Percentiles rank a stretch among this genome's conserved stretches.
Evolutionary conservation across 2,113 vertebrate species (phyloP).

Genomic region (Gopherus evgoodei): DNA sequence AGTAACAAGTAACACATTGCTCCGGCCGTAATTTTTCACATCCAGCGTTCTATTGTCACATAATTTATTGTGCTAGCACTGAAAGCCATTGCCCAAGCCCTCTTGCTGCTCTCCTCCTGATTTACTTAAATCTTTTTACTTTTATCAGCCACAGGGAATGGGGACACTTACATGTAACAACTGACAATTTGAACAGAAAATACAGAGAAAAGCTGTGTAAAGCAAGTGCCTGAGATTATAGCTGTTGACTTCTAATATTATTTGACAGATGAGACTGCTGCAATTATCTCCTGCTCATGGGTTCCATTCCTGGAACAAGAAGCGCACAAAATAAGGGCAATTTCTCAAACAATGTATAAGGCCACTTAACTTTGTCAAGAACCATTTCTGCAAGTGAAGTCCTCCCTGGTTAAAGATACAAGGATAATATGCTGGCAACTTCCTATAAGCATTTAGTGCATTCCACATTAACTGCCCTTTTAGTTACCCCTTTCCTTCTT

Average conservation of each 20-base stretch:
- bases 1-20: constrained; percentile 72
- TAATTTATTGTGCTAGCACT: constrained; percentile 62
- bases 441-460: constrained; percentile 70
- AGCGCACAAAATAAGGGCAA: constrained; percentile 92
- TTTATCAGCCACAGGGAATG: constrained; percentile 81
- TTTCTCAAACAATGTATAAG: constrained; percentile 93
- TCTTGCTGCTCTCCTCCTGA: constrained; percentile 74
- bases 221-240: constrained; percentile 86
- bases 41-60: constrained; percentile 71
- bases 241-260: constrained; percentile 95
- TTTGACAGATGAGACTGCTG: constrained; percentile 90
- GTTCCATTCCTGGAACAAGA: constrained; percentile 93
- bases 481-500: constrained; percentile 71
- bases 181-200: constrained; percentile 86
- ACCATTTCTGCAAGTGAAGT: constrained; percentile 85
- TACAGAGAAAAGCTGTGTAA: constrained; percentile 82
- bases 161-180: constrained; percentile 85
- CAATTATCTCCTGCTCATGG: constrained; percentile 93
- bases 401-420: constrained; percentile 79
- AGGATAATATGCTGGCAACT: constrained; percentile 75
- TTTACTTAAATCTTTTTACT: constrained; percentile 84
- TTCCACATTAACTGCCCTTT: constrained; percentile 73
- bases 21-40: constrained; percentile 75
- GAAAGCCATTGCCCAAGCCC: constrained; percentile 56
- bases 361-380: constrained; percentile 96